Conservation (phyloP, 2,113 vertebrate genomes). For the human region GRCh38 chr2:163260001-163260500, state of each 20-base stretch:
- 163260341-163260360: background rate
- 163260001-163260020: background rate
- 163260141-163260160: background rate
- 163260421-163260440: background rate
- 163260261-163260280: constrained; percentile 1
- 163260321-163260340: constrained; percentile 7
- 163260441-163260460: background rate
- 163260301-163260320: background rate
- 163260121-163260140: background rate
- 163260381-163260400: background rate
- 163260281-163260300: constrained; percentile 4
- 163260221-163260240: background rate
- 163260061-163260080: constrained; percentile 16
- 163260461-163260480: background rate
- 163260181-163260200: background rate
- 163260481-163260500: background rate
- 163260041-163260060: background rate
- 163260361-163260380: background rate
- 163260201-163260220: background rate
- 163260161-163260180: background rate
- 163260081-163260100: background rate
- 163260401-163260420: background rate
- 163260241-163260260: background rate
- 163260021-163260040: background rate
- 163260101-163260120: background rate